Conservation (phyloP, 1,140 invertebrate species). For the Listronotus bonariensis region DNA sequence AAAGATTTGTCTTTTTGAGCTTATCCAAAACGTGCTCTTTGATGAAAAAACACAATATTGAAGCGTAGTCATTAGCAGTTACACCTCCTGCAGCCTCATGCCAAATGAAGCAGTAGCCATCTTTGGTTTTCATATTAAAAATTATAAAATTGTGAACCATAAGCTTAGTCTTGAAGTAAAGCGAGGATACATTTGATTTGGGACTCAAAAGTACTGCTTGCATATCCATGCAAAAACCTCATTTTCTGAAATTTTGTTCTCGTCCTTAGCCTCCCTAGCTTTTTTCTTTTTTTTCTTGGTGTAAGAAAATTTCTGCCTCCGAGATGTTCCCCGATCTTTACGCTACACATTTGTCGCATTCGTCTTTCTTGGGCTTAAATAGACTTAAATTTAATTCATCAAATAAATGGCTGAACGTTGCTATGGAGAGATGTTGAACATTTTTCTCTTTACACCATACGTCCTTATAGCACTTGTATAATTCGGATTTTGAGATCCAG, state of each 20-base stretch:
- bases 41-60: no score
- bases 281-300: background rate
- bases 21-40: no score
- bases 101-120: no score
- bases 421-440: no score
- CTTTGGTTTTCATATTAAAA: no score
- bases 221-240: conserved; percentile 41
- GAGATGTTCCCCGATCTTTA: background rate
- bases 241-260: background rate
- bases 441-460: no score
- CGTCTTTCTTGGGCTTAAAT: conserved; percentile 1
- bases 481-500: conserved; percentile 14
- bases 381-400: background rate
- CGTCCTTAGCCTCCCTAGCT: background rate
- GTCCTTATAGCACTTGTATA: conserved; percentile 21
- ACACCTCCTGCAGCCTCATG: no score
- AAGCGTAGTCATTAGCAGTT: no score
- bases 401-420: no score
- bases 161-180: conserved; percentile 43
- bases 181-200: conserved; percentile 38
- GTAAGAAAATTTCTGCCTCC: background rate
- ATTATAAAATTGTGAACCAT: no score
- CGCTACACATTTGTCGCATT: background rate
- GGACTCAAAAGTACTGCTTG: conserved; percentile 44
- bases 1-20: no score